Base-by-base conservation (phyloP, 2,888 invertebrate species). In the Lithophane socia region DNA sequence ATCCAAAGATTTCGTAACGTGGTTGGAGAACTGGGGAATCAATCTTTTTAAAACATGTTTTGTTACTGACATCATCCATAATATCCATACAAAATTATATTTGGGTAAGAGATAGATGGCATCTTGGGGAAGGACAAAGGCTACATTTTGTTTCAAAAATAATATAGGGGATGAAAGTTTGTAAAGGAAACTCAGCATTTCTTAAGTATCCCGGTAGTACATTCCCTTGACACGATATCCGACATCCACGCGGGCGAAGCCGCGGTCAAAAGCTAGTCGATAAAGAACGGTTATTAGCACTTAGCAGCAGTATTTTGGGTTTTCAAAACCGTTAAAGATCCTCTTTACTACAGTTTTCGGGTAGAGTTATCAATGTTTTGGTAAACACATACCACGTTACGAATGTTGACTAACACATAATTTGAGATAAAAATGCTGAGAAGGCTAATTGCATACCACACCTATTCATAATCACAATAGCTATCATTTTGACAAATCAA, bases 1-100 rank as follows among this genome's bases (percentile, higher is more conserved):
- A 93, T 87, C 91, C 74, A 82, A 83, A 82, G 89, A 91, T 93
- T 93, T 92, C 92, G 91, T 89, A 93, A 93, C 83, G 71, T 4
- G 42, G 9, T 83, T 82, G 80, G 84, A 85, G 82, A 75, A 78
- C 82, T 69, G 69, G 71, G 79, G 44, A 79, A 81, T 82, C 80
- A 76, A 82, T 78, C 79, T 86, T 81, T 75, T 77, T 70, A 18
- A 76, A 76, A 75, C 63, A 61, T 65, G 75, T 71, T 83, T 80
- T 79, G 29, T 72, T 80, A 37, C 66, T 79, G 81, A 76, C 79
- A 65, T 75, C 71, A 75, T 63, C 63, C 37, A 37, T 37, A 37
- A 4, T 37, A 37, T 37, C 37, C 37, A 37, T 37, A 37, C 37
- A 37, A 37, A 37, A 37, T 37, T 37, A 37, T 0, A 37, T 37